Percentiles rank a stretch among this genome's conserved stretches.
Evolutionary conservation across 2,888 invertebrate genomes (phyloP).

Genomic region (Drosophila maculinotata): DNA sequence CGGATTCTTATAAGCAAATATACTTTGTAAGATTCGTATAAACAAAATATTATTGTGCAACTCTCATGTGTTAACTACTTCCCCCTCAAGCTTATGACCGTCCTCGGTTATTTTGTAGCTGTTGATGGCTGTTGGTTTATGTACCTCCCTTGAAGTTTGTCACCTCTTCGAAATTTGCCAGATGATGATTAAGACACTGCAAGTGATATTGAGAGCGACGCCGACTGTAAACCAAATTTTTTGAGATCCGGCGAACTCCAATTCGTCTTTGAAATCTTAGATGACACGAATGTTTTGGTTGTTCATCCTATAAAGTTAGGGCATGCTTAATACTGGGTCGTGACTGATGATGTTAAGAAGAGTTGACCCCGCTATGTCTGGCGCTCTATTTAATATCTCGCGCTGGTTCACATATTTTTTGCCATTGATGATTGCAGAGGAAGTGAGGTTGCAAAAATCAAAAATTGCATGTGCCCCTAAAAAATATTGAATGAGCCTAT

Average conservation of each 20-base stretch:
- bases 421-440: constrained; percentile 12
- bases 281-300: constrained; percentile 11
- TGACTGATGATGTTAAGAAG: constrained; percentile 8
- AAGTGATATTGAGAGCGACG: background rate
- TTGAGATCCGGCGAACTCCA: constrained; percentile 3
- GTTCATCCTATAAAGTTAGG: constrained; percentile 13
- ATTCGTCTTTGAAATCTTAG: constrained; percentile 5
- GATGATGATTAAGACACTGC: background rate
- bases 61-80: background rate
- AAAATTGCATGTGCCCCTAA: too few relatives aligned
- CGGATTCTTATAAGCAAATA: background rate
- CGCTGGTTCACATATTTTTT: constrained; percentile 13
- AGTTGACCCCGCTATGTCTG: constrained; percentile 5
- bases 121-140: background rate
- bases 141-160: background rate
- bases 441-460: constrained; percentile 6
- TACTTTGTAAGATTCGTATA: background rate
- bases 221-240: background rate
- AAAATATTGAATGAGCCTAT: too few relatives aligned
- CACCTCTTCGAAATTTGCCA: background rate
- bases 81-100: constrained; percentile 3
- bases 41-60: background rate
- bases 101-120: constrained; percentile 3
- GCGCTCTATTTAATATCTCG: background rate
- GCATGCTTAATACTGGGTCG: constrained; percentile 11